Conservation (phyloP, 2,888 invertebrate genomes). For the Xestia rhomboidea region DNA sequence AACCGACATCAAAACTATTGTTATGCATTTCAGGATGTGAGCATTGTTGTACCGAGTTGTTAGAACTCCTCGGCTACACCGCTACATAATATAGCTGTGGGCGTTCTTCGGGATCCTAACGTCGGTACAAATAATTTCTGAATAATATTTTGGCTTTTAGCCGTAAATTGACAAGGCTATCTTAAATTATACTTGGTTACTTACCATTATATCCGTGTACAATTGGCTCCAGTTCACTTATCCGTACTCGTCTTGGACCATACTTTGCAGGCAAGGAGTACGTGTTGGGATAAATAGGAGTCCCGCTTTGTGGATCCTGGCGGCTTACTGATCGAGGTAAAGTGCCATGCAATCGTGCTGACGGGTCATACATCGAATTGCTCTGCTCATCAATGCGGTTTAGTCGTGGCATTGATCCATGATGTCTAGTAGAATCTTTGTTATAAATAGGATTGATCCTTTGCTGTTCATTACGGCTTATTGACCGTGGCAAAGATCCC, state of each 20-base stretch:
- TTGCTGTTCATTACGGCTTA: slow-evolving; percentile 68
- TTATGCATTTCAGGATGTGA: slow-evolving; percentile 54
- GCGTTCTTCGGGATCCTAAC: slow-evolving; percentile 26
- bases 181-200: slow-evolving; percentile 67
- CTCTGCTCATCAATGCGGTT: slow-evolving; percentile 69
- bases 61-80: slow-evolving; percentile 7
- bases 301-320: slow-evolving; percentile 68
- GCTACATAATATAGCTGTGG: slow-evolving; percentile 13
- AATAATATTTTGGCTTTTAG: slow-evolving; percentile 9
- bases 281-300: slow-evolving; percentile 73
- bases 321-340: slow-evolving; percentile 77
- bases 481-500: slow-evolving; percentile 65
- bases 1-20: slow-evolving; percentile 55
- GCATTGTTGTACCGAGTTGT: slow-evolving; percentile 48
- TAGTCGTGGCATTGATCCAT: slow-evolving; percentile 66
- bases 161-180: slow-evolving; percentile 3
- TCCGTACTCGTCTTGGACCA: slow-evolving; percentile 84
- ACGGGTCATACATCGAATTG: slow-evolving; percentile 72
- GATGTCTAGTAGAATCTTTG: slow-evolving; percentile 55
- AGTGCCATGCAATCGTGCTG: slow-evolving; percentile 77
- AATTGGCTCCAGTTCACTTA: slow-evolving; percentile 84
- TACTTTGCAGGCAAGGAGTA: slow-evolving; percentile 83
- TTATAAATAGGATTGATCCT: slow-evolving; percentile 68
- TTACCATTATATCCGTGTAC: slow-evolving; percentile 86
- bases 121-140: not conserved